Evolutionary conservation across 2,888 invertebrate species (phyloP).

Genomic region (Drosophila nr. perissopoda): DNA sequence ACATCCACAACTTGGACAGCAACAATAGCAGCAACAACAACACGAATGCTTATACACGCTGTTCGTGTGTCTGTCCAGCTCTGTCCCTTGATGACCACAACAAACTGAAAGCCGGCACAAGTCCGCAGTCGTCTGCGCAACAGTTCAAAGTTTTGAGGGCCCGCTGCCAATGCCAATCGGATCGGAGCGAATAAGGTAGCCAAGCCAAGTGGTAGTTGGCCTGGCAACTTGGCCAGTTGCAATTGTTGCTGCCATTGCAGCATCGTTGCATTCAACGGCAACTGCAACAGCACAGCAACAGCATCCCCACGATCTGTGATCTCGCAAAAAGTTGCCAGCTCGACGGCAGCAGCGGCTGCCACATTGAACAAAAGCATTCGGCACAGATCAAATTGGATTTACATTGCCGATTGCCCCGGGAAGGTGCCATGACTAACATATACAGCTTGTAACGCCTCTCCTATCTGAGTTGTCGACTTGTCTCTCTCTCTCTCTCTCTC

Average conservation of each 20-base stretch:
- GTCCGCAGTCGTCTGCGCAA: conserved; percentile 80
- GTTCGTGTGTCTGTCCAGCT: conserved; percentile 29
- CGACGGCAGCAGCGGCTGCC: conserved; percentile 51
- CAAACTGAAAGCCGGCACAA: conserved; percentile 84
- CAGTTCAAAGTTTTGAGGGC: conserved; percentile 82
- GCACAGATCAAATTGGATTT: conserved; percentile 81
- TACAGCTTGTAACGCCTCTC: conserved; percentile 33
- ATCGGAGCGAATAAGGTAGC: conserved; percentile 64
- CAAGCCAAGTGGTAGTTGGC: conserved; percentile 26
- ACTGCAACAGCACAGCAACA: conserved; percentile 31
- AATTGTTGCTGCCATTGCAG: conserved; percentile 36
- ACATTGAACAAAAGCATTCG: conserved; percentile 77
- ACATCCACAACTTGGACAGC: conserved; percentile 15
- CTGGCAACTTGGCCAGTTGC: conserved; percentile 35
- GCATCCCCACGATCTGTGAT: conserved; percentile 54
- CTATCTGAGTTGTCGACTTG: conserved; percentile 6
- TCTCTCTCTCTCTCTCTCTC: not conserved
- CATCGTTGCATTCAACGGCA: conserved; percentile 11
- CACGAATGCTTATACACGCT: conserved; percentile 59
- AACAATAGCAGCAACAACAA: conserved; percentile 42
- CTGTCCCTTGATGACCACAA: conserved; percentile 73
- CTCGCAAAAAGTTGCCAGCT: conserved; percentile 66
- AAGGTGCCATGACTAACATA: conserved; percentile 29
- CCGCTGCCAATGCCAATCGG: conserved; percentile 76
- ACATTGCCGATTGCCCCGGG: conserved; percentile 55